Evolutionary conservation across 2,113 vertebrate genomes (phyloP), one percentile per base, ranked within the genome.

Genomic region (Cyanocitta stelleri): DNA sequence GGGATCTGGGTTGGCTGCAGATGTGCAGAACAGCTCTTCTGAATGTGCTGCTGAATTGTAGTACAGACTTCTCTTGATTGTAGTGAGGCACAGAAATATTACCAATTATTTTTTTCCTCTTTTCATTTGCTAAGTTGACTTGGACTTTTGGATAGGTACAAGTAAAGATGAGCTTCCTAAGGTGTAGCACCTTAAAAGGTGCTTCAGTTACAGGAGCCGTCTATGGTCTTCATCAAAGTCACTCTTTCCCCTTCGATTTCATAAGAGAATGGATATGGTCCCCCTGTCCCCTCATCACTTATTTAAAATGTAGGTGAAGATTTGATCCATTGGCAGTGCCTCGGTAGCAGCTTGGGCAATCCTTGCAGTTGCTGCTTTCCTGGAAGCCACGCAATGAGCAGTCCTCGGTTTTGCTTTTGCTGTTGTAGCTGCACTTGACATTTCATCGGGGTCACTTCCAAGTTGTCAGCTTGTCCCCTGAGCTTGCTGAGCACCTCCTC

Each of bases 331-430:
- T 26, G 39, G 24, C 19, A 66, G 8, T 3, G 9, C 20, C 2
- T 16, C 0, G 1, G 39, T 7, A n/a, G 33, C 15, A 16, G 8
- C 51, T 43, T 43, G 48, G 67, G 12, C 52, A 62, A 0, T 71
- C 62, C n/a, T 72, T 72, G 56, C 9, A 39, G 1, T n/a, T 44
- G 54, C 58, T 85, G 41, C 64, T 92, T 77, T 55, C 35, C 30
- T 3, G 1, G 61, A 71, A 32, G 33, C 35, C 15, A 17, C 0
- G 1, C 30, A 19, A 1, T 9, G 32, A 79, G 39, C 49, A 46
- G 8, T 39, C 9, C 73, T 62, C 1, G 6, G 17, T 16, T 55
- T 46, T 77, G 59, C 30, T n/a, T 48, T 18, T 3, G 7, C 58
- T 63, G 10, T 33, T 59, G 52, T 24, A n/a, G 39, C 23, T 87